Percentiles rank a stretch among this genome's conserved stretches.
phyloP scores from a whole-genome alignment of 2,797 vertebrate genomes.

The Cossypha caffra region DNA sequence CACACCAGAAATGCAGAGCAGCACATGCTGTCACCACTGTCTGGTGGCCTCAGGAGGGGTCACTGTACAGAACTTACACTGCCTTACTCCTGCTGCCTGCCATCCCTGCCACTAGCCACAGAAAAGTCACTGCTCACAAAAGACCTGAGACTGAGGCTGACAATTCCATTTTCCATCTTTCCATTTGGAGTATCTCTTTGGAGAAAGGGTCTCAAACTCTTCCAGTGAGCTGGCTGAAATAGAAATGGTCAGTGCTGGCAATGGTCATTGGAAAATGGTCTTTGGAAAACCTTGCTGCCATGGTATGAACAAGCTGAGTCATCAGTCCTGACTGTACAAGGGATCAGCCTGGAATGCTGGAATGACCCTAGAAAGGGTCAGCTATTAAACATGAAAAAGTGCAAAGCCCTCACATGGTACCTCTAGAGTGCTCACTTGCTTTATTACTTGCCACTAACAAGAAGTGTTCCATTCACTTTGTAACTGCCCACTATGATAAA shows the following conservation, averaged over 20 bases:
- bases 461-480: neutral
- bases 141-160: neutral
- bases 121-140: neutral
- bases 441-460: neutral
- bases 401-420: neutral
- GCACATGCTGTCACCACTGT: too few relatives aligned
- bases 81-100: neutral
- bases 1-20: neutral
- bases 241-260: neutral
- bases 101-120: neutral
- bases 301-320: neutral
- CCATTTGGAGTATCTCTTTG: neutral
- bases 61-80: neutral
- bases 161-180: neutral
- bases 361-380: neutral
- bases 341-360: neutral
- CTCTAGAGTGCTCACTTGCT: neutral
- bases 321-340: neutral
- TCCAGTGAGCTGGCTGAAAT: neutral
- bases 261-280: neutral
- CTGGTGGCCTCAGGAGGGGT: fast-evolving
- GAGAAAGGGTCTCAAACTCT: neutral
- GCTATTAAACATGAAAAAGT: neutral
- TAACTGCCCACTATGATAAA: neutral
- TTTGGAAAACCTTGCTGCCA: neutral